These are phyloP conservation scores for Pseudochirops cupreus DNA, from an alignment of 2,797 vertebrate genomes.

Conservation along the genomic window DNA sequence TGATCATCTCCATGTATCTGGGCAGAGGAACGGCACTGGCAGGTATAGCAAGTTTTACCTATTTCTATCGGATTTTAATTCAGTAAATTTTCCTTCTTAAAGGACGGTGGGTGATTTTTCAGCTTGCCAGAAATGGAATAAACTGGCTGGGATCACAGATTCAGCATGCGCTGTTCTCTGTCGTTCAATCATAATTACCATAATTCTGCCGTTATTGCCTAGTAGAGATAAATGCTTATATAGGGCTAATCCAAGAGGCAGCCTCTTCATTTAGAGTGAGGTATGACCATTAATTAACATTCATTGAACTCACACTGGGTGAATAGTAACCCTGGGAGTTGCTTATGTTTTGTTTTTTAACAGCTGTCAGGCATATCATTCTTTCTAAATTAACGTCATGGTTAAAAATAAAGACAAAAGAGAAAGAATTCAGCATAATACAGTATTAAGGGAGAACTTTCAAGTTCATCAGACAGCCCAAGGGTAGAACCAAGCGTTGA, in stretches of 20 bases:
- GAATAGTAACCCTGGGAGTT: neutral
- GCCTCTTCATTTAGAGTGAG: neutral
- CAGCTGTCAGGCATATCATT: neutral
- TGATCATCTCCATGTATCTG: neutral
- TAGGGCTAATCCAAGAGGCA: neutral
- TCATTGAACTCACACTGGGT: neutral
- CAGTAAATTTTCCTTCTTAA: constrained; percentile 2
- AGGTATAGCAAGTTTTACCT: neutral
- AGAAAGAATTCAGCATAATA: neutral
- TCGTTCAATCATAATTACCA: neutral
- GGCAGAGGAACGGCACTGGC: neutral
- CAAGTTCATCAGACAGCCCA: neutral
- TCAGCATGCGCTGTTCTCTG: neutral
- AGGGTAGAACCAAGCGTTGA: neutral
- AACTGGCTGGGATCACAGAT: neutral
- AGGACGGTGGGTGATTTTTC: neutral
- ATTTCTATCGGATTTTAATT: neutral
- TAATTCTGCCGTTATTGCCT: neutral
- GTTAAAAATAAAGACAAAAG: neutral
- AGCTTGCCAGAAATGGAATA: neutral
- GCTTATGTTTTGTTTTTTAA: neutral
- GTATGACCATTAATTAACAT: neutral
- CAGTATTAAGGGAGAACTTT: neutral
- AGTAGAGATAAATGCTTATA: neutral
- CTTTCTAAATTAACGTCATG: neutral